Conservation (phyloP, 2,113 vertebrate genomes). For the Indicator indicator region DNA sequence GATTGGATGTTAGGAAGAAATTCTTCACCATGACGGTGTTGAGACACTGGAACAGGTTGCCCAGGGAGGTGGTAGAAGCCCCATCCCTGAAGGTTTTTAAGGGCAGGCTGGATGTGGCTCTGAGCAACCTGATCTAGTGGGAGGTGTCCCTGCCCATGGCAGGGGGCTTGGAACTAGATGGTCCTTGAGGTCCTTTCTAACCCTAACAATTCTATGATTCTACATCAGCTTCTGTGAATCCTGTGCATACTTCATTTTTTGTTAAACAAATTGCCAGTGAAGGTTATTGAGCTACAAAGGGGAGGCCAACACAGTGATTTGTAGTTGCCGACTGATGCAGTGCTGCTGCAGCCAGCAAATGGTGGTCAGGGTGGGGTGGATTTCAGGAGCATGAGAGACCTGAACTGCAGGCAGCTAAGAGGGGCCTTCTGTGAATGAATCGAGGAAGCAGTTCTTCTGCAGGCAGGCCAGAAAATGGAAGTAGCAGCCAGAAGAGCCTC, state of each 20-base stretch:
- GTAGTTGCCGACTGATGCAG: slow-evolving; percentile 23
- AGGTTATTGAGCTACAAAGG: slow-evolving; percentile 19
- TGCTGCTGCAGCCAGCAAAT: not conserved
- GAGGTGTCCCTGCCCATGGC: no score
- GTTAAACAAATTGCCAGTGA: not conserved
- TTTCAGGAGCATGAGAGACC: not conserved
- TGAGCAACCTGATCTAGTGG: no score
- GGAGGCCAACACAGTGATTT: slow-evolving; percentile 11
- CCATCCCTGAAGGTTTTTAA: no score
- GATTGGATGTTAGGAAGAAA: no score
- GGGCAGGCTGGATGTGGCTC: no score
- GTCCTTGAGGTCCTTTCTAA: no score
- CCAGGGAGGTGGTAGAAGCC: no score
- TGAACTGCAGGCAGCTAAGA: not conserved
- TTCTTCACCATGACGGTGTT: no score
- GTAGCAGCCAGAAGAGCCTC: slow-evolving; percentile 1
- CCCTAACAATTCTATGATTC: not conserved
- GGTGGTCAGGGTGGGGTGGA: not conserved
- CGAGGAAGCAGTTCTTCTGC: not conserved
- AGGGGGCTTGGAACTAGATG: no score
- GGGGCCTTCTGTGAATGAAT: not conserved
- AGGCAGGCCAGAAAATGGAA: not conserved
- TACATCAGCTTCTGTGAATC: slow-evolving; percentile 38
- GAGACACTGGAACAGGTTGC: no score
- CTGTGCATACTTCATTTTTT: not conserved